Conservation (phyloP, 2,113 vertebrate genomes). For the Pterocles gutturalis region DNA sequence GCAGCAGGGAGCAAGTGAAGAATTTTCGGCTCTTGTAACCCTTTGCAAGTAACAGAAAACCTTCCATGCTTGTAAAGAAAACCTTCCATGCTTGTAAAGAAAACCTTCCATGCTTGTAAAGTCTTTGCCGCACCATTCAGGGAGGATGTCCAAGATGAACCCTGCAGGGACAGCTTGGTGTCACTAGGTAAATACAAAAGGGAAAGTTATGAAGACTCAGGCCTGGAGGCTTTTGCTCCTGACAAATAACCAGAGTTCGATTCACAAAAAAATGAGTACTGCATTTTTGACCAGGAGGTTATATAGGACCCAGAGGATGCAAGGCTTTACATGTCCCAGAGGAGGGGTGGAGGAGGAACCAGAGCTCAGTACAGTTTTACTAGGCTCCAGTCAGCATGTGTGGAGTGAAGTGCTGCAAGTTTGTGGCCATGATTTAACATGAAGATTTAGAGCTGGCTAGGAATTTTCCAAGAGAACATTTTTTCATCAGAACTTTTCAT, state of each 20-base stretch:
- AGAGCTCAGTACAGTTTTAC: slow-evolving; percentile 29
- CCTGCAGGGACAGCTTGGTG: background rate
- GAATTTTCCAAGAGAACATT: slow-evolving; percentile 49
- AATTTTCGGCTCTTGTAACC: slow-evolving; percentile 10
- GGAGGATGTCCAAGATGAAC: background rate
- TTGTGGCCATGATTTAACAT: background rate
- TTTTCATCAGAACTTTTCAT: slow-evolving; percentile 42
- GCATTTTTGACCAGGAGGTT: slow-evolving; percentile 10
- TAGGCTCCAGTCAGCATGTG: slow-evolving; percentile 26
- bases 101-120: background rate
- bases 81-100: background rate
- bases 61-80: background rate
- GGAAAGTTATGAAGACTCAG: background rate
- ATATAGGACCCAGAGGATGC: background rate
- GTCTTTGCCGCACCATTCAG: background rate
- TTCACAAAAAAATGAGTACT: background rate
- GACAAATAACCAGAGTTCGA: background rate
- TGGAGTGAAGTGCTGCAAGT: background rate
- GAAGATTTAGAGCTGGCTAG: slow-evolving; percentile 55
- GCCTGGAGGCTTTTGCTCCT: background rate
- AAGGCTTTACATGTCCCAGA: background rate
- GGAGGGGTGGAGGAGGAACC: slow-evolving; percentile 32
- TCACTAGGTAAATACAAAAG: background rate
- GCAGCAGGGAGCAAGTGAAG: background rate
- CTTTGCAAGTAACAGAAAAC: background rate